Evolutionary conservation across 2,888 invertebrate species (phyloP), one percentile per base, ranked within the genome.

Genomic region (Nesidiocoris tenuis): DNA sequence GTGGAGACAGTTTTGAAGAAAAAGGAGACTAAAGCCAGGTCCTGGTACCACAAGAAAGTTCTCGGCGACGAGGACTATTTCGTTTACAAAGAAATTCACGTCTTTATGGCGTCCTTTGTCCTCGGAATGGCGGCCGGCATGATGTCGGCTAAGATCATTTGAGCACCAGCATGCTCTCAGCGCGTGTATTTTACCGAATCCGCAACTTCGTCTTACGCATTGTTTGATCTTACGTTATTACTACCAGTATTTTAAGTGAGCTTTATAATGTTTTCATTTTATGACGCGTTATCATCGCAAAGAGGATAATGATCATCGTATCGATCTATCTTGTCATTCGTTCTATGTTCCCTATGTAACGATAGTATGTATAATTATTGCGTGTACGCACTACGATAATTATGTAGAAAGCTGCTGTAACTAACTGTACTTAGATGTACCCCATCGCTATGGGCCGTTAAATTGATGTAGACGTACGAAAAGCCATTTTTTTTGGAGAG

Each of bases 21-120:
- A 81, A 90, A 90, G 80, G 87, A 91, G 83, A 85, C 86, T 74
- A 90, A 89, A 83, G 90, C 90, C 16, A 90, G 90, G 81, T 88
- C 88, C 82, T 94, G 93, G 94, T 93, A 80, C 76, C 78, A 81
- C 71, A 78, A 76, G 63, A 68, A 76, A 16, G 76, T 80, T n/a
- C 77, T 80, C 67, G 88, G 89, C 23, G 90, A 90, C 80, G 88
- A 90, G 21, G 84, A 88, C 75, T 84, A 85, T 16, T 90, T 89
- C 82, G 87, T 87, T 82, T 85, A 91, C 66, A 90, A 90, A 80
- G 92, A 93, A 84, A 87, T 92, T 63, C 93, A 94, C 81, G 88
- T 94, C 79, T 94, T 94, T 83, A 81, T 92, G 79, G 87, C 90
- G 72, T 91, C 92, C n/a, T 94, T 93, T 84, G 87, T 89, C 79